Base-by-base conservation (phyloP, 92 coral and sea anemone genomes). In the Muricea muricata region DNA sequence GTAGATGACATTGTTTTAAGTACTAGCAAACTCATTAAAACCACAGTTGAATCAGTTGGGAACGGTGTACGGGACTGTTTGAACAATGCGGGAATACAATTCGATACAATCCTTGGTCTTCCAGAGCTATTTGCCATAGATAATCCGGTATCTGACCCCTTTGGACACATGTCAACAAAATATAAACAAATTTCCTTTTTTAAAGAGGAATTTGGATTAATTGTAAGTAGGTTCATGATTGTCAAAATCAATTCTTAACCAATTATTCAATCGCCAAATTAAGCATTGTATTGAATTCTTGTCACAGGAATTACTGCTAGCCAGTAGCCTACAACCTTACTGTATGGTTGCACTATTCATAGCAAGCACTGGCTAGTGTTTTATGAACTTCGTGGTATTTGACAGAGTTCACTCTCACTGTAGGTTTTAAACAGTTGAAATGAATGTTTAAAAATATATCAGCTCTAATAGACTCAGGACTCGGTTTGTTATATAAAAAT, bases 1-100 rank as follows among this genome's bases (percentile, higher is more conserved):
- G 48, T 80, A 45, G 91, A 87, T 47, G 87, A 81, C 30, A 81
- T 91, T 46, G 85, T 87, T 65, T 79, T 79, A 10, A 87, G 91
- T 23, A 70, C 91, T 9, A 80, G 87, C 21, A 50, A 83, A n/a
- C 77, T 88, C 15, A 91, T 91, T 46, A 73, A 71, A 23, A 84
- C 88, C 47, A 82, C 88, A 55, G 85, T 74, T 37, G 80, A 50
- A 48, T 46, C 60, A 11, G 55, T 74, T 23, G 31, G 31, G 25
- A 46, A 18, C 11, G 63, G 63, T 0, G 60, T 74, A 25, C 61
- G 40, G 45, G 37, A 74, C 17, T 74, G 80, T 46, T 74, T 74
- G 80, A 50, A 54, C 20, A n/a, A 20, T 26, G 80, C 61, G 25
- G 50, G 58, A 23, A 74, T 74, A 23, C 20, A 4, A 45, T 74